phyloP scores from a whole-genome alignment of 2,113 vertebrate species.

The Chrysemys picta region DNA sequence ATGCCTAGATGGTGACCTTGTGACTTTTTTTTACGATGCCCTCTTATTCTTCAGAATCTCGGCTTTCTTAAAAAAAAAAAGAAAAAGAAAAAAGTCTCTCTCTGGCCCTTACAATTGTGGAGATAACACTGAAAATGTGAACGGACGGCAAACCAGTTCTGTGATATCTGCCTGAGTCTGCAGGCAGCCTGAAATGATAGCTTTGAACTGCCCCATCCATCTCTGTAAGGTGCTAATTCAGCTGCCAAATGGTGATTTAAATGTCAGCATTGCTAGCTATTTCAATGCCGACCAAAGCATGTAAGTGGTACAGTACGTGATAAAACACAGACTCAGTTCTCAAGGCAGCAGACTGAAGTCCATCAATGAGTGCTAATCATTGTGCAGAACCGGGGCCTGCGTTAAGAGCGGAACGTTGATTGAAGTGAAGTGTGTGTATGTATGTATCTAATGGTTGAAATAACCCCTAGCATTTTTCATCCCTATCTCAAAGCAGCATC shows the following conservation, averaged over 20 bases:
- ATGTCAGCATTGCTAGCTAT: rapidly evolving
- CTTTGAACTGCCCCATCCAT: not conserved
- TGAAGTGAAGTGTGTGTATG: not conserved
- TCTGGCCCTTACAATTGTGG: not conserved
- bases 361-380: not conserved
- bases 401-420: not conserved
- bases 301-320: rapidly evolving
- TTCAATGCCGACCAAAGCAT: not conserved
- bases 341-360: not conserved
- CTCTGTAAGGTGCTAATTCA: not conserved
- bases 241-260: not conserved
- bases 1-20: not conserved
- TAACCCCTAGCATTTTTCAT: not conserved
- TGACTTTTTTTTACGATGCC: not conserved
- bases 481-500: not conserved
- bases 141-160: not conserved
- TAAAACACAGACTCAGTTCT: not conserved
- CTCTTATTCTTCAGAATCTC: not conserved
- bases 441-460: not conserved
- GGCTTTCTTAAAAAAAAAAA: not conserved
- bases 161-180: not conserved
- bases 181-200: not conserved
- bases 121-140: not conserved
- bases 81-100: not conserved
- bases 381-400: not conserved